Evolutionary conservation across 2,797 vertebrate genomes (phyloP).

Genomic region (Anguilla anguilla): DNA sequence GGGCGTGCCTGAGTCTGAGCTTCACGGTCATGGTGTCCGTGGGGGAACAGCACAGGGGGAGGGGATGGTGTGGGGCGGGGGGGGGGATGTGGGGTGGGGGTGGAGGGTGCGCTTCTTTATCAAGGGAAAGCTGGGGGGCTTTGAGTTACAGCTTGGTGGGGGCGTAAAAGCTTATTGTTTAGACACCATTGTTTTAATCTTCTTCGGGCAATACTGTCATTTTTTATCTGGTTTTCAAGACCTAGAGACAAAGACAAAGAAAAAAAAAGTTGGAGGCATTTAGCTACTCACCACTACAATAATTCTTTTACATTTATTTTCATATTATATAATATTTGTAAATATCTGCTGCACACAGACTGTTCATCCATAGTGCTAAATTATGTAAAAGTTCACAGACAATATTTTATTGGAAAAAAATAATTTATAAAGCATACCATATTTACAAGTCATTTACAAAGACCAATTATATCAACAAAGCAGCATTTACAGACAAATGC

Average conservation of each 20-base stretch:
- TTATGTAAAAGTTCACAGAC: background rate
- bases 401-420: background rate
- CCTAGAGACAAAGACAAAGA: background rate
- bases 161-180: background rate
- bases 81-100: background rate
- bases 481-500: background rate
- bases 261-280: background rate
- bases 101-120: background rate
- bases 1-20: slow-evolving; percentile 60
- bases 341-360: background rate
- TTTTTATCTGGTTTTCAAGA: slow-evolving; percentile 9
- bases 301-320: background rate
- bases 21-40: slow-evolving; percentile 67
- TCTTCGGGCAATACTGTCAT: slow-evolving; percentile 3
- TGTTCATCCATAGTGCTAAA: background rate
- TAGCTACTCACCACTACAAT: background rate
- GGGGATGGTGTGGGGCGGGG: background rate
- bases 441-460: background rate
- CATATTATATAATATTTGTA: background rate
- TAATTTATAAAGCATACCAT: background rate
- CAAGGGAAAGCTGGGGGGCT: background rate
- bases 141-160: background rate
- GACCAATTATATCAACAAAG: background rate
- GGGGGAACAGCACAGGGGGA: slow-evolving; percentile 38
- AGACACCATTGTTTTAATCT: slow-evolving; percentile 3